Conservation (phyloP, 2,113 vertebrate species). For the Xenopus tropicalis region DNA sequence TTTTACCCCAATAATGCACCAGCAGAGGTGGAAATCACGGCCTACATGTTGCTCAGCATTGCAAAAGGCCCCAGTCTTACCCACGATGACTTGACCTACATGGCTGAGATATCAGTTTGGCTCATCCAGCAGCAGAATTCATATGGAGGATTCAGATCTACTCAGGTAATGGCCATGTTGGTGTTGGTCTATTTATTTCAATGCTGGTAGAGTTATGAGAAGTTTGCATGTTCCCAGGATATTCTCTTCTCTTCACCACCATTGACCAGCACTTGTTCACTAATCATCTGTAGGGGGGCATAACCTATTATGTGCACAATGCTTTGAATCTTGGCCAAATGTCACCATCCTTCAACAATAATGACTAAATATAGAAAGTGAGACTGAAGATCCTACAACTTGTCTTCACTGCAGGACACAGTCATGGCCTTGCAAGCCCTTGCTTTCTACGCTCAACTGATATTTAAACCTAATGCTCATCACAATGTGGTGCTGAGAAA, state of each 20-base stretch:
- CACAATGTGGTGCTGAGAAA: slow-evolving; percentile 48
- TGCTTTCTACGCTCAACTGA: slow-evolving; percentile 49
- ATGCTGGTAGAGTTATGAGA: too few species aligned
- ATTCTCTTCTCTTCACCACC: too few species aligned
- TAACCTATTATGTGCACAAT: too few species aligned
- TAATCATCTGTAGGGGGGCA: too few species aligned
- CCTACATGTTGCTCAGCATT: slow-evolving; percentile 49
- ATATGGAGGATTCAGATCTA: slow-evolving; percentile 48
- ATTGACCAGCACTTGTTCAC: neutral
- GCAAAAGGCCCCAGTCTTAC: slow-evolving; percentile 30
- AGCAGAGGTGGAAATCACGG: slow-evolving; percentile 35
- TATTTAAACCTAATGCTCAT: slow-evolving; percentile 4
- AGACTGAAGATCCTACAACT: too few species aligned
- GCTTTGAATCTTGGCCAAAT: too few species aligned
- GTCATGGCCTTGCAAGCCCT: slow-evolving; percentile 66
- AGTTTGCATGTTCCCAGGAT: too few species aligned
- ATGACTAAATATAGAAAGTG: too few species aligned
- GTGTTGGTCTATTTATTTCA: too few species aligned
- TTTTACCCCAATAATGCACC: fast-evolving
- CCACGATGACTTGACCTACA: neutral
- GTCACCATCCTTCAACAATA: too few species aligned
- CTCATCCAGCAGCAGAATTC: slow-evolving; percentile 54
- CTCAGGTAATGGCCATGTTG: slow-evolving; percentile 35
- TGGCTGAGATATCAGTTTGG: slow-evolving; percentile 33
- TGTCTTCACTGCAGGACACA: slow-evolving; percentile 51